Conservation (phyloP, 2,888 invertebrate species). For the Chirona hameri region DNA sequence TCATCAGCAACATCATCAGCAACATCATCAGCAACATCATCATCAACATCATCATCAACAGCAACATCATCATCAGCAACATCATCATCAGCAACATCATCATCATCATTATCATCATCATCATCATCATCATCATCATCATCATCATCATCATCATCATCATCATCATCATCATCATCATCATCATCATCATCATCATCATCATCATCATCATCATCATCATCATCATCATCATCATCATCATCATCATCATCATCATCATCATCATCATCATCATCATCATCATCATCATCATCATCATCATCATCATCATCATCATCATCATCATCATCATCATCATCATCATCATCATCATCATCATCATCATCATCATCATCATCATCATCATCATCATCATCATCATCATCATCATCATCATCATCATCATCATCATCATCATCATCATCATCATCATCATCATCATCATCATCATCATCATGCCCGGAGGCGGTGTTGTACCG, state of each 20-base stretch:
- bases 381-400: conserved; percentile 22
- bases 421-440: conserved; percentile 22
- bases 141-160: conserved; percentile 22
- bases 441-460: conserved; percentile 22
- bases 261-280: conserved; percentile 22
- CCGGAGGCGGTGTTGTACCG: too few species aligned
- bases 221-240: too few species aligned
- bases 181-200: conserved; percentile 22
- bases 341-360: conserved; percentile 22
- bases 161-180: conserved; percentile 22
- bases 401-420: conserved; percentile 22
- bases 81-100: too few species aligned
- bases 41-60: too few species aligned
- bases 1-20: too few species aligned
- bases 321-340: conserved; percentile 22
- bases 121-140: conserved; percentile 12
- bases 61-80: too few species aligned
- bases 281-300: conserved; percentile 22
- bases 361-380: conserved; percentile 22
- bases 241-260: conserved; percentile 22
- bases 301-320: conserved; percentile 22
- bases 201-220: conserved; percentile 12
- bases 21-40: too few species aligned
- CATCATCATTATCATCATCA: too few species aligned
- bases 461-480: conserved; percentile 7